Evolutionary conservation across 2,888 invertebrate genomes (phyloP).

Genomic region (Caenorhabditis auriculariae): DNA sequence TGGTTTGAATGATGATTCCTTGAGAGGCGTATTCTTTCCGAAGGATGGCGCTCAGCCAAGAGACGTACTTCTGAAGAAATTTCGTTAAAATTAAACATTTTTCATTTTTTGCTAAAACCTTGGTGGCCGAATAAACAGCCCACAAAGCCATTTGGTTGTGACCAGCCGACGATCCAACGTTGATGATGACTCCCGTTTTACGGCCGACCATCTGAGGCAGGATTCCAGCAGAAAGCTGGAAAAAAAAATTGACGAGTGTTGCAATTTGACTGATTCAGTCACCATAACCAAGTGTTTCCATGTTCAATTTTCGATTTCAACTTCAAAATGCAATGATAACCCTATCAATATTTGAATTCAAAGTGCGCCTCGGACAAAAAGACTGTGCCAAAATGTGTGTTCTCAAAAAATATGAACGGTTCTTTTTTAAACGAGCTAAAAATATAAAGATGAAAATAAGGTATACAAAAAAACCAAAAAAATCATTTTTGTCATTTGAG

Average conservation of each 20-base stretch:
- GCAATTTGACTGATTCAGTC: too few relatives aligned
- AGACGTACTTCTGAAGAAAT: slow-evolving; percentile 53
- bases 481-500: not conserved
- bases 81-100: not conserved
- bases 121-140: slow-evolving; percentile 83
- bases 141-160: slow-evolving; percentile 72
- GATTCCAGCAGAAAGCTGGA: slow-evolving; percentile 78
- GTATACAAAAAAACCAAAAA: not conserved
- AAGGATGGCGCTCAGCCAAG: slow-evolving; percentile 61
- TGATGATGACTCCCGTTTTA: slow-evolving; percentile 82
- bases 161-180: slow-evolving; percentile 82
- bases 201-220: slow-evolving; percentile 82
- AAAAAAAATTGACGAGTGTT: slow-evolving; percentile 10
- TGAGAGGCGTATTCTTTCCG: slow-evolving; percentile 64
- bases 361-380: too few relatives aligned
- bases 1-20: slow-evolving; percentile 64
- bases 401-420: too few relatives aligned
- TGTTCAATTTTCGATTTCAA: too few relatives aligned
- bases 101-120: slow-evolving; percentile 68
- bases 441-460: not conserved
- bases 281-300: too few relatives aligned
- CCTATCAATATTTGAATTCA: not conserved
- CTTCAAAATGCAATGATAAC: too few relatives aligned
- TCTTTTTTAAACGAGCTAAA: too few relatives aligned
- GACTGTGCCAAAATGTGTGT: too few relatives aligned